These are phyloP conservation scores for Clarias gariepinus DNA, from an alignment of 2,113 vertebrate genomes.

Conservation along the genomic window DNA sequence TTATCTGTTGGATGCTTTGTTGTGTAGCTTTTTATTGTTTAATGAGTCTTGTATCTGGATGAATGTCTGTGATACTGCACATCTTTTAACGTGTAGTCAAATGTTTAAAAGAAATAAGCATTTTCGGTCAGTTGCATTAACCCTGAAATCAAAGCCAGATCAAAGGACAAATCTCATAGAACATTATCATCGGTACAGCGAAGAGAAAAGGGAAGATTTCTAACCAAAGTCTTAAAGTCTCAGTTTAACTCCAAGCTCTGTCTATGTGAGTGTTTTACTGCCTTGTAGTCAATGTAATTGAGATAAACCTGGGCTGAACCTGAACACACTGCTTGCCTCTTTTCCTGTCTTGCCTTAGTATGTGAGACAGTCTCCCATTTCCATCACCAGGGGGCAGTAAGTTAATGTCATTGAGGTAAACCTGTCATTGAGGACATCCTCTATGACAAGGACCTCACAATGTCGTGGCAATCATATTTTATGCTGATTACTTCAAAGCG, in stretches of 20 bases:
- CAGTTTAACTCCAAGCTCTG: background rate
- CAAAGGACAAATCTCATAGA: background rate
- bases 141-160: background rate
- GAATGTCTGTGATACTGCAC: background rate
- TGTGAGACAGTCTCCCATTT: background rate
- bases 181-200: background rate
- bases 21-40: background rate
- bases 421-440: slow-evolving; percentile 70
- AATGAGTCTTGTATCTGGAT: background rate
- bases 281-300: background rate
- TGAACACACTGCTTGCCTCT: background rate
- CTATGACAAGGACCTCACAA: slow-evolving; percentile 64
- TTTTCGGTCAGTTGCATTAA: background rate
- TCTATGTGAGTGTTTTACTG: background rate
- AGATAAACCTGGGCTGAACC: background rate
- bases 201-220: background rate
- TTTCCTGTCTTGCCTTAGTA: background rate
- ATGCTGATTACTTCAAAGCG: slow-evolving; percentile 14
- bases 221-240: background rate
- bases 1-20: background rate
- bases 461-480: slow-evolving; percentile 53
- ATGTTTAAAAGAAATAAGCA: background rate
- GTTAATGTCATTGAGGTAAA: slow-evolving; percentile 30
- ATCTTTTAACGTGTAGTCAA: background rate
- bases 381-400: slow-evolving; percentile 59